These are phyloP conservation scores for Lagopus leucura DNA, from an alignment of 2,113 vertebrate species.

Conservation along the genomic window DNA sequence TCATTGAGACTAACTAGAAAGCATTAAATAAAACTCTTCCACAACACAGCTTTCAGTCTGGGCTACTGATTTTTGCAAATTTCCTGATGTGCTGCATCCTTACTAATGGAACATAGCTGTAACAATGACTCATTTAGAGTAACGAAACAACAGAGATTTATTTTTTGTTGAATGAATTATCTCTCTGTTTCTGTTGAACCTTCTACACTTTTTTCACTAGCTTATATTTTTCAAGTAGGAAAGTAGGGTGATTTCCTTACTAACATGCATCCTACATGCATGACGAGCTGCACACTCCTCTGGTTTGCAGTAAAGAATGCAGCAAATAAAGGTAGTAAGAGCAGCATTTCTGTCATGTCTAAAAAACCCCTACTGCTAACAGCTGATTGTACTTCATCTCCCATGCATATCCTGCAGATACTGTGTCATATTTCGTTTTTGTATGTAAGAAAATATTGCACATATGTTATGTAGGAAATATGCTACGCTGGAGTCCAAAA, in stretches of 20 bases:
- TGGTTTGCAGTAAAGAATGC: not conserved
- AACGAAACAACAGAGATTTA: not conserved
- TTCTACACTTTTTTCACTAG: not conserved
- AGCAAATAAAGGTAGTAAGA: not conserved
- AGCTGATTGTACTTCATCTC: not conserved
- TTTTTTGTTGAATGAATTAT: not conserved
- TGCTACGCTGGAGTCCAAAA: not conserved
- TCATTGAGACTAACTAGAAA: not conserved
- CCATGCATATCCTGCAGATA: not conserved
- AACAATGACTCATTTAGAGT: not conserved
- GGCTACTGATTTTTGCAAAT: not conserved
- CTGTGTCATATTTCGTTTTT: not conserved
- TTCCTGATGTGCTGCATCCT: not conserved
- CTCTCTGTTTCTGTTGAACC: not conserved
- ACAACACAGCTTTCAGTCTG: not conserved
- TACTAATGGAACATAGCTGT: not conserved
- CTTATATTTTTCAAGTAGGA: not conserved
- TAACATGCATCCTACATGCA: not conserved
- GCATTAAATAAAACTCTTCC: not conserved
- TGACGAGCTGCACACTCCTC: not conserved
- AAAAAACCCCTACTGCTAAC: not conserved
- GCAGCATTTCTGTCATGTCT: not conserved
- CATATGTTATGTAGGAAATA: not conserved
- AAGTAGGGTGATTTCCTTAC: not conserved
- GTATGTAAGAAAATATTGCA: not conserved